Percentiles rank a stretch among this genome's conserved stretches.
Evolutionary conservation across 2,888 invertebrate species (phyloP).

Genomic region (Arge pagana): DNA sequence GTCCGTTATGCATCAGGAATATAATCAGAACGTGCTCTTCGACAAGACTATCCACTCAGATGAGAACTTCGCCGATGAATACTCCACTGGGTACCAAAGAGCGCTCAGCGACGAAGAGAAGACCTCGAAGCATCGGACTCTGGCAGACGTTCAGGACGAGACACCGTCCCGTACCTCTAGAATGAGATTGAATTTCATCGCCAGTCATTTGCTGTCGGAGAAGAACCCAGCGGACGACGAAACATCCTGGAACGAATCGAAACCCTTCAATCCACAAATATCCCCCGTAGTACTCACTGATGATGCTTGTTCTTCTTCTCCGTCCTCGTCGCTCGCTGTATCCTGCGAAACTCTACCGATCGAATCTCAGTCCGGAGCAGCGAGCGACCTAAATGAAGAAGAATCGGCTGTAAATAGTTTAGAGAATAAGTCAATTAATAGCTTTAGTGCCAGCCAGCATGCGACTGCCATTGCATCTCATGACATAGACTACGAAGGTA

Average conservation of each 20-base stretch:
- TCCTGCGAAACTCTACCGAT: background rate
- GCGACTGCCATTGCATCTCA: slow-evolving; percentile 38
- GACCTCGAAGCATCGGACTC: slow-evolving; percentile 36
- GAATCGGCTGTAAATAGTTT: slow-evolving; percentile 27
- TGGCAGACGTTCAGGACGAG: background rate
- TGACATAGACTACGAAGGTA: slow-evolving; percentile 34
- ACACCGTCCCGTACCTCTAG: slow-evolving; percentile 40
- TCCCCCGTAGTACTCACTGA: background rate
- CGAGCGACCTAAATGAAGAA: slow-evolving; percentile 20
- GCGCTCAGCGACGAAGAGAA: slow-evolving; percentile 68
- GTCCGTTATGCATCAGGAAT: slow-evolving; percentile 46
- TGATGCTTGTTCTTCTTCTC: background rate
- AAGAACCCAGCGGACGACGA: slow-evolving; percentile 26
- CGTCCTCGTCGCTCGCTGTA: background rate
- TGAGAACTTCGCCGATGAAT: too few species aligned
- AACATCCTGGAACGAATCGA: background rate
- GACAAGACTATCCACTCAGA: background rate
- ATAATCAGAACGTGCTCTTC: slow-evolving; percentile 30
- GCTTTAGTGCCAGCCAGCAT: slow-evolving; percentile 31
- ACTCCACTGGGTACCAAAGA: slow-evolving; percentile 43
- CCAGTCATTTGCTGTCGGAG: slow-evolving; percentile 51
- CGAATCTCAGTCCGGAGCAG: slow-evolving; percentile 36
- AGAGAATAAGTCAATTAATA: slow-evolving; percentile 16
- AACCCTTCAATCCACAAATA: too few species aligned
- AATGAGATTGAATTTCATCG: slow-evolving; percentile 57